Conservation (phyloP, 53 echinoderm and acorn worm genomes). For the Echinometra lucunter region DNA sequence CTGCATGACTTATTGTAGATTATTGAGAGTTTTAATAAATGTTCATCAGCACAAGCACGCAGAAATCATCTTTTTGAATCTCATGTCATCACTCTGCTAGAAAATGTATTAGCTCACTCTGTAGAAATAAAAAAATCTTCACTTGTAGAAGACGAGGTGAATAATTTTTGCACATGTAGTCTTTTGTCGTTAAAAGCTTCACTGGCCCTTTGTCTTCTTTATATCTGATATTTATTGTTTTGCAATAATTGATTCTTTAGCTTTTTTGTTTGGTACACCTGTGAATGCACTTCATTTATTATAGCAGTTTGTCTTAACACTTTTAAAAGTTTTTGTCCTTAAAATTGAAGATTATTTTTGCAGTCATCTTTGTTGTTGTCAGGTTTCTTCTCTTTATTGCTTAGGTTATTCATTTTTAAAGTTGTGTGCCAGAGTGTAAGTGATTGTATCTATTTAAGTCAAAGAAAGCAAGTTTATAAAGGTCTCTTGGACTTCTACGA, state of each 20-base stretch:
- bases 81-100: neutral
- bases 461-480: neutral
- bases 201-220: conserved; percentile 32
- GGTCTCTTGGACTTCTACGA: neutral
- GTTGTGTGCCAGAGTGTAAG: conserved; percentile 23
- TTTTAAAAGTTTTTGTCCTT: neutral
- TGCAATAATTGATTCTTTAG: neutral
- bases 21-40: neutral
- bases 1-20: conserved; percentile 35
- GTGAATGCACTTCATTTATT: neutral
- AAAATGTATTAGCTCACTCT: conserved; percentile 5
- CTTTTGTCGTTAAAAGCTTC: conserved; percentile 5
- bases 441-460: neutral
- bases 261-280: neutral
- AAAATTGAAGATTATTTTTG: neutral
- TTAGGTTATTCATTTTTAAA: neutral
- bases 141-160: neutral
- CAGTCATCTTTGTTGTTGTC: neutral
- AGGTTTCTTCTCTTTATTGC: neutral
- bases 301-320: neutral
- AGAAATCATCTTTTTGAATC: neutral
- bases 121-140: neutral
- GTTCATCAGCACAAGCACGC: conserved; percentile 32
- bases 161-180: neutral
- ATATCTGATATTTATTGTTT: neutral